A percentile compares a stretch with the other conserved stretches of the same genome.
Conservation (phyloP, 2,888 invertebrate genomes). For the Trissolcus japonicus region DNA sequence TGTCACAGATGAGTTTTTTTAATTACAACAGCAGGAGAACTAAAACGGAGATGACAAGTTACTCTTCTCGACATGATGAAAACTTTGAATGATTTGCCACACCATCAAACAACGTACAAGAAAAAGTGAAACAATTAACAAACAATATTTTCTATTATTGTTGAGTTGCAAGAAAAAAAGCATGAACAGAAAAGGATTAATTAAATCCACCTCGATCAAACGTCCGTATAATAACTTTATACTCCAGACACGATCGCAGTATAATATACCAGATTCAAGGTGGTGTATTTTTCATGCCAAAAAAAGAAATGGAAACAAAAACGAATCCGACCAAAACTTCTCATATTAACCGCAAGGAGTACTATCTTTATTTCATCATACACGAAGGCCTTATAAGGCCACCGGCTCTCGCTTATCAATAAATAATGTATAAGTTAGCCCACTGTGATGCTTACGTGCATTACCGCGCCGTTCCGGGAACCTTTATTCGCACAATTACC, state of each 20-base stretch:
- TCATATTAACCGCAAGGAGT: conserved; percentile 35
- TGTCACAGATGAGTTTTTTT: too few species aligned
- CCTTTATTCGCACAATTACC: conserved; percentile 39
- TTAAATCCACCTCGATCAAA: too few species aligned
- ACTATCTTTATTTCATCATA: conserved; percentile 52
- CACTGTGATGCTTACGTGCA: conserved; percentile 29
- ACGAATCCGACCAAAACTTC: conserved; percentile 5
- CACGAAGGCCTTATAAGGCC: conserved; percentile 29
- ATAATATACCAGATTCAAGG: background rate
- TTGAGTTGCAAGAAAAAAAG: too few species aligned
- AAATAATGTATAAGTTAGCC: conserved; percentile 45
- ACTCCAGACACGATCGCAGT: too few species aligned
- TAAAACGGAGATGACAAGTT: background rate
- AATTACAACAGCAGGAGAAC: too few species aligned
- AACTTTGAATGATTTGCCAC: too few species aligned
- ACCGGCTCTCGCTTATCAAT: conserved; percentile 36
- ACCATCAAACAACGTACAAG: too few species aligned
- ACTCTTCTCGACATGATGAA: too few species aligned
- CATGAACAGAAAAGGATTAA: too few species aligned
- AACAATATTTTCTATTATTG: too few species aligned
- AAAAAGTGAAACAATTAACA: too few species aligned
- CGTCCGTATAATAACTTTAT: too few species aligned
- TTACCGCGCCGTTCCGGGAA: conserved; percentile 7
- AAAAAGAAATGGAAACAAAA: conserved; percentile 13
- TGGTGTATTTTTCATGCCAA: background rate